Evolutionary conservation across 2,797 vertebrate species (phyloP).

Genomic region (Hydrophis major): DNA sequence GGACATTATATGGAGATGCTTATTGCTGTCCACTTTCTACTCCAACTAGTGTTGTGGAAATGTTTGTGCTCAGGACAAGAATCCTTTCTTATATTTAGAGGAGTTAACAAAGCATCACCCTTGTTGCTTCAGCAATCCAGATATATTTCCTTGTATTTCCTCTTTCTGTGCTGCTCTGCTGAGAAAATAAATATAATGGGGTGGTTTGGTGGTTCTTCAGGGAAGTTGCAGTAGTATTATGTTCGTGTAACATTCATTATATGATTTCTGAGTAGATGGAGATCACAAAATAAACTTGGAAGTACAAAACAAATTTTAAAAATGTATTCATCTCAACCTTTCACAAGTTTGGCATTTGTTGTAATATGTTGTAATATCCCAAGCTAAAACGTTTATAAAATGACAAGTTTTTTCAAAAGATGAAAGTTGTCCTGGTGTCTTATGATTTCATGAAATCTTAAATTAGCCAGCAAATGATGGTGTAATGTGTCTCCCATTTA

Average conservation of each 20-base stretch:
- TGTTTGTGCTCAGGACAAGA: neutral
- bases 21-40: neutral
- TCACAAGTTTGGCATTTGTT: neutral
- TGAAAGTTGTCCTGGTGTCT: neutral
- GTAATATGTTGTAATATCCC: neutral
- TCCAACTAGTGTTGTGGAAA: neutral
- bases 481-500: neutral
- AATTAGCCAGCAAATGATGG: neutral
- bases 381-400: neutral
- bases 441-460: neutral
- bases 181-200: neutral
- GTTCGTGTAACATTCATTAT: neutral
- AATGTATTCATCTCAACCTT: neutral
- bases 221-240: neutral
- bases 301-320: neutral
- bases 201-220: neutral
- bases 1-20: neutral
- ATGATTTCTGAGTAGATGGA: neutral
- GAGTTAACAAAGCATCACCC: neutral
- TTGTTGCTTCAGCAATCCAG: neutral
- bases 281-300: neutral
- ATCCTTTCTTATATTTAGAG: neutral
- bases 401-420: neutral
- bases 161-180: neutral
- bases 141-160: neutral